Evolutionary conservation across 2,888 invertebrate species (phyloP), one percentile per base, ranked within the genome.

Genomic region (Stenotaenia linearis): DNA sequence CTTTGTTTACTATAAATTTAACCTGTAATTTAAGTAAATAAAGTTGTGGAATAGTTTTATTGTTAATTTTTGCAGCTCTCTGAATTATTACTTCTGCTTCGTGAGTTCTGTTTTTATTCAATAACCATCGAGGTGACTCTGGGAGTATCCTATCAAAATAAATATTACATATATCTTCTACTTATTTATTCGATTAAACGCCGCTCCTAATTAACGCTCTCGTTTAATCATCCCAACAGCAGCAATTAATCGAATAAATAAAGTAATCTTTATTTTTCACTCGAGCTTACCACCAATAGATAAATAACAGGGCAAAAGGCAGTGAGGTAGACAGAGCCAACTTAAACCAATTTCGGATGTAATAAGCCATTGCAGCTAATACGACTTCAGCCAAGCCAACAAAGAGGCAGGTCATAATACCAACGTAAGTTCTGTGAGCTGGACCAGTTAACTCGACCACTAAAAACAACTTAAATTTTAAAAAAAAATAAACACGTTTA

Each of bases 321-420:
- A 91, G 85, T 82, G 91, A 91, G 3, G 90, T 90, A 18, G 89
- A 89, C 75, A 91, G 83, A 0, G 90, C 90, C 10, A 91, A 85
- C 69, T 89, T 86, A 83, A 89, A 90, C 90, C 91, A 91, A 83
- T 91, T 89, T 77, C 90, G 87, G 28, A 91, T 84, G 40, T 88
- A 84, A 83, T 89, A 91, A 4, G 91, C 91, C 81, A 91, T 84
- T 35, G 90, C 91, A 0, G 96, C 92, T 77, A 96, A 87, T 85
- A 95, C 88, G 86, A 95, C 92, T 79, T 79, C 79, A n/a, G 79
- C 79, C 15, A 79, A 30, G n/a, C 79, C 79, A 18, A 79, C 75
- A 28, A 79, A 79, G 12, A 79, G 75, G 37, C 74, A 79, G 40
- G 79, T 79, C 79, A 79, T 74, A 12, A 79, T 79, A 4, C 79